Evolutionary conservation across 2,797 vertebrate genomes (phyloP), one percentile per base, ranked within the genome.

Genomic region (Spatula clypeata): DNA sequence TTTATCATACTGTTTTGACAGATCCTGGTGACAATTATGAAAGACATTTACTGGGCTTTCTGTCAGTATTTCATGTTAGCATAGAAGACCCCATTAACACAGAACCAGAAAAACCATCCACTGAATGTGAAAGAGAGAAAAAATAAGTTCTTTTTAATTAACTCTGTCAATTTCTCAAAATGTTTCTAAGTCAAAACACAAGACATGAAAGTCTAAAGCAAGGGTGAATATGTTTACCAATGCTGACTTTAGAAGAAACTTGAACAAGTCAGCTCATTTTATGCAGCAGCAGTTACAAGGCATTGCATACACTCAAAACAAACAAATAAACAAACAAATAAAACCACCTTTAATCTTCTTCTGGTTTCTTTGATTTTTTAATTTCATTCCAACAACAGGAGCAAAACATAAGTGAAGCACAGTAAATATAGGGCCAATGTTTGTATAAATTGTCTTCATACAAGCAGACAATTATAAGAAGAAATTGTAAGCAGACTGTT

Each of bases 71-170:
- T 61, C 54, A 61, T 29, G 54, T 70, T 86, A 94, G 58, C 54
- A n/a, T 24, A 69, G 75, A 44, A 95, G 67, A 95, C 20, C 26
- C 40, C 65, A 81, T 76, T 86, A 88, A 93, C 40, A 20, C 4
- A 72, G 51, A 95, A 88, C 20, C 49, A 57, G 54, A 60, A 81
- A 40, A 81, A 76, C 26, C 6, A 81, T 65, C 32, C 9, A 53
- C 3, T 47, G 53, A 88, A 84, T 83, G 54, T 6, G 17, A 84
- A 92, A 90, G 17, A 80, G 42, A 45, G 77, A 61, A 8, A 61
- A 94, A 88, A 61, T 29, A 1, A 81, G 20, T 90, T 92, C 51
- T 79, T 87, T 93, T 87, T 74, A 95, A 94, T 90, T 94, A 96
- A 69, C 44, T 62, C 26, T 65, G 76, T 77, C 86, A 86, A 11